Conservation (phyloP, 2,888 invertebrate species). For the Herminia tarsipennalis region DNA sequence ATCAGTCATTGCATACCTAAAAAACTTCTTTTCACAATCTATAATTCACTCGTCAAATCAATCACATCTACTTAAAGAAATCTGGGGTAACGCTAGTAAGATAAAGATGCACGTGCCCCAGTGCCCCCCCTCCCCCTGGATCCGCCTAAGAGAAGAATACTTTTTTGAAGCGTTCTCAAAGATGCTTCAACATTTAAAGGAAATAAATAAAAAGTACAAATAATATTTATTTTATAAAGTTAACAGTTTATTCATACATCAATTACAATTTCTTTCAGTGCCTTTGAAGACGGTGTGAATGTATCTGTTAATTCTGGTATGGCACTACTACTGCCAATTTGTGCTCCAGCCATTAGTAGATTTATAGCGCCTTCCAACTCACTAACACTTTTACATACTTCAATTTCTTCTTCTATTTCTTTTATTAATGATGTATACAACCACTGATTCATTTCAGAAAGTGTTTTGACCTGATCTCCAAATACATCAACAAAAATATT, state of each 20-base stretch:
- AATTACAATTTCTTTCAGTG: constrained; percentile 85
- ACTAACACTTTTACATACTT: constrained; percentile 87
- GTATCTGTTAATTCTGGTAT: constrained; percentile 61
- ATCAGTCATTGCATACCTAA: too few species aligned
- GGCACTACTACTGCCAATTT: constrained; percentile 71
- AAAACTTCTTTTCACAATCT: too few species aligned
- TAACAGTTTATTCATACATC: constrained; percentile 70
- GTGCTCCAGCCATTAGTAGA: constrained; percentile 87
- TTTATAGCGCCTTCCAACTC: constrained; percentile 90
- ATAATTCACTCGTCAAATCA: too few species aligned
- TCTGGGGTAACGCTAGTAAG: too few species aligned
- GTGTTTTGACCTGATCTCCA: constrained; percentile 87
- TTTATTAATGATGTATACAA: constrained; percentile 87
- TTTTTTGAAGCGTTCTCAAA: too few species aligned
- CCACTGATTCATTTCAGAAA: constrained; percentile 87
- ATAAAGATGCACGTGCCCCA: too few species aligned
- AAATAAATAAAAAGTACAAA: background rate
- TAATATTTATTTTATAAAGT: too few species aligned
- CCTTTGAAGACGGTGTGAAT: constrained; percentile 71
- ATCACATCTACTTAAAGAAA: too few species aligned
- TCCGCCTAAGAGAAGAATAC: too few species aligned
- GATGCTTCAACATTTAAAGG: too few species aligned
- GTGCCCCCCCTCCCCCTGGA: too few species aligned
- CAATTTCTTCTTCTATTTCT: constrained; percentile 88
- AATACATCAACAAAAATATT: constrained; percentile 91